Evolutionary conservation across 2,113 vertebrate genomes (phyloP), one percentile per base, ranked within the genome.

Genomic region (Labrus mixtus): DNA sequence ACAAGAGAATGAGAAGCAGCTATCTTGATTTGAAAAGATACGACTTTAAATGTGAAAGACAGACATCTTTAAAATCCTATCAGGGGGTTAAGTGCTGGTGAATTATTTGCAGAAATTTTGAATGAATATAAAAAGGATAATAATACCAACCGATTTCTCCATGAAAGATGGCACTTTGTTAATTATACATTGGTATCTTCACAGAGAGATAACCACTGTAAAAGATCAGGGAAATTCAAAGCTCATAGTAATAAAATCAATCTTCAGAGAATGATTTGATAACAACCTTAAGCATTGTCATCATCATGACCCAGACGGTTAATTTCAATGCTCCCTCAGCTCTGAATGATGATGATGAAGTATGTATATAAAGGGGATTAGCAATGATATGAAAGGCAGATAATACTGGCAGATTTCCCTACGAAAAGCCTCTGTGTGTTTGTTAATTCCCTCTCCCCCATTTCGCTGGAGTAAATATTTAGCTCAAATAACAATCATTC

Each of bases 381-480:
- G 72, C 11, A 6, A n/a, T 1, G 72, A 81, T 80, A 67, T 68
- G 68, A 73, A 84, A 79, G 56, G 53, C 55, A 82, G 87, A 87
- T 86, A 76, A 76, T 63, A 22, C 60, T n/a, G 36, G 29, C 37
- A 36, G n/a, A 80, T 71, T 59, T 73, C 75, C 81, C 66, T 29
- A 46, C 16, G 48, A 20, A 73, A 71, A 55, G 56, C 71, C 29
- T 75, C 53, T 53, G 6, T 23, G 23, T 84, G 80, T 74, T 84
- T 85, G 79, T 76, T 86, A 85, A 90, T 84, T 83, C 82, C 60
- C 59, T 51, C 67, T 41, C 37, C 41, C 57, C 37, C 53, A 74
- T 90, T 83, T 84, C 67, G 73, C 60, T n/a, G 3, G 5, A 59
- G 86, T 79, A 86, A 93, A 90, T 90, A 91, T 90, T 93, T 86